Percentiles rank a stretch among this genome's conserved stretches.
Evolutionary conservation across 2,888 invertebrate genomes (phyloP).

Genomic region (Leptarthrus brevirostris): DNA sequence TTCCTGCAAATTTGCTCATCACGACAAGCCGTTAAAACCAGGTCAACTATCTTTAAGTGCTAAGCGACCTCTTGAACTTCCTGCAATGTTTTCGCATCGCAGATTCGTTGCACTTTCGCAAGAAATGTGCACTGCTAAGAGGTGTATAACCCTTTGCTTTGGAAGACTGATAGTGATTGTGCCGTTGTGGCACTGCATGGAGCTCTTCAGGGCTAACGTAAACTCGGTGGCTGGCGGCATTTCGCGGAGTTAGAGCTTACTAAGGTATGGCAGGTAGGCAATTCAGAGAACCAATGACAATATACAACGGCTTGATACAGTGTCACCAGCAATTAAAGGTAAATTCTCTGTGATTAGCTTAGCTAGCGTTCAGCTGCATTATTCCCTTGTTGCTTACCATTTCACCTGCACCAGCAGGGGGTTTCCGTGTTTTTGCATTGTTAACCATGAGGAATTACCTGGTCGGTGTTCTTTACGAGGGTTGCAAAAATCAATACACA

Average conservation of each 20-base stretch:
- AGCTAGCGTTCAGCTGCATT: neutral
- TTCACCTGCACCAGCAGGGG: neutral
- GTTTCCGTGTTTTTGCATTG: neutral
- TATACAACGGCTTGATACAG: neutral
- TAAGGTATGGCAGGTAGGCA: neutral
- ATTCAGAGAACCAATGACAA: neutral
- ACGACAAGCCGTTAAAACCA: neutral
- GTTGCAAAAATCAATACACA: neutral
- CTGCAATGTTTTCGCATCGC: neutral
- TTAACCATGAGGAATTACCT: neutral
- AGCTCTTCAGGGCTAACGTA: neutral
- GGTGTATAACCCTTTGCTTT: neutral
- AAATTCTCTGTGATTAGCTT: neutral
- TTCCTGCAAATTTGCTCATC: neutral
- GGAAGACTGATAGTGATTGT: neutral
- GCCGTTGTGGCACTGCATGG: too few relatives aligned
- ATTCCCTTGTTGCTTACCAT: neutral
- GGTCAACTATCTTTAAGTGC: neutral
- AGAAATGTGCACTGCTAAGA: neutral
- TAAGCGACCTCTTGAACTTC: neutral
- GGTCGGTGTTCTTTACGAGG: neutral
- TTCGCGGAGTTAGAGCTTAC: neutral
- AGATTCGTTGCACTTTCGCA: too few relatives aligned
- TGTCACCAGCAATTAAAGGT: neutral
- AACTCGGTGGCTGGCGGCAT: neutral